Base-by-base conservation (phyloP, 2,113 vertebrate species). In the Megatriorchis doriae region DNA sequence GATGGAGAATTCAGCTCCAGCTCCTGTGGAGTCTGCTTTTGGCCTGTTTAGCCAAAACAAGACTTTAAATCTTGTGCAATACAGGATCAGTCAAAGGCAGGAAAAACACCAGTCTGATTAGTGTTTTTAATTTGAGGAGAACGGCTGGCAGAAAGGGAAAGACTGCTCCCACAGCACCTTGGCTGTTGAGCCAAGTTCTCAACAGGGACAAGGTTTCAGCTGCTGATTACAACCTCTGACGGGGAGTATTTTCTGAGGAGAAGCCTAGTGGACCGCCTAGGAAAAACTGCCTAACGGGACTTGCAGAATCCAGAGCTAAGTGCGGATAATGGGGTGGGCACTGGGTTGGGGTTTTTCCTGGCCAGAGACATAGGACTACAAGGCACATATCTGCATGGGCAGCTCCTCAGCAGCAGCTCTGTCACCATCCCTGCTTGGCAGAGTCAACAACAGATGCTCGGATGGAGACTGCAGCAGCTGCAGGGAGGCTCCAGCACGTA, bases 91-190 rank as follows among this genome's bases (percentile, higher is more conserved):
- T 59, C 56, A 81, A 85, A 81, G 55, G 45, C 31, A 75, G 47
- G 52, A 70, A 83, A 82, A 80, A 13, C 13, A 80, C 50, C 27
- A 65, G 26, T 81, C 48, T 86, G 80, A 97, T 91, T 65, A 79
- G 53, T 71, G 50, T 4, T 73, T 96, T 85, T 81, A 93, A 94
- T 88, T 80, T 72, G 13, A 94, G 56, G 63, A 86, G 40, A 94
- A 89, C 34, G 31, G 31, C 21, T 91, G 67, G 75, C 62, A 93
- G 43, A 77, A 93, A 47, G 47, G 25, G 34, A 47, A 73, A 65
- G 23, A 56, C 58, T 73, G n/a, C 12, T 92, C 58, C 62, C 62
- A 65, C 16, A 91, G 83, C 66, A 88, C 83, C 53, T 50, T 65
- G 40, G 32, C 47, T 86, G 7, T 31, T 68, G 13, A 80, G 65